Conservation (phyloP, 64 coral and sea anemone genomes). For the Dendronephthya gigantea region DNA sequence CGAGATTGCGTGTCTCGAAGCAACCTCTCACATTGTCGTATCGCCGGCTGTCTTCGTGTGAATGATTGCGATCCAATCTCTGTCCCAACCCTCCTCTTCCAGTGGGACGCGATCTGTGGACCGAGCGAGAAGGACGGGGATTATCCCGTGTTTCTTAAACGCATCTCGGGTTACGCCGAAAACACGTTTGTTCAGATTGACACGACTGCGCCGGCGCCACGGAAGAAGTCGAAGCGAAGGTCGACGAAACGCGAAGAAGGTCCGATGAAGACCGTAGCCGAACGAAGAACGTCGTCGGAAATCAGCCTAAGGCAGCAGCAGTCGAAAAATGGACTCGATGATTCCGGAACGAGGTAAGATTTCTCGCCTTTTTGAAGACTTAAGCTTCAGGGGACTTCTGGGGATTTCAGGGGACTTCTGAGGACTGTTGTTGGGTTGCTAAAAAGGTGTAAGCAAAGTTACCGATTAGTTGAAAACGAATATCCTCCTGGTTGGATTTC, state of each 20-base stretch:
- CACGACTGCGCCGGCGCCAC: slow-evolving; percentile 73
- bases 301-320: neutral
- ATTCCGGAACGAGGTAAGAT: neutral
- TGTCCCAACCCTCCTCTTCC: slow-evolving; percentile 61
- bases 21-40: slow-evolving; percentile 48
- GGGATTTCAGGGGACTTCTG: too few relatives aligned
- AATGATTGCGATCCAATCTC: slow-evolving; percentile 60
- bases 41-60: slow-evolving; percentile 66
- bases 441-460: too few relatives aligned
- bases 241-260: slow-evolving; percentile 45
- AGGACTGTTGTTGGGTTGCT: too few relatives aligned
- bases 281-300: neutral
- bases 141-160: slow-evolving; percentile 52
- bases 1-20: slow-evolving; percentile 53
- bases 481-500: too few relatives aligned
- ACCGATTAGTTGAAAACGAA: too few relatives aligned
- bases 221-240: slow-evolving; percentile 61
- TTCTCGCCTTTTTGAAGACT: neutral
- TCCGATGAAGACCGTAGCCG: slow-evolving; percentile 27
- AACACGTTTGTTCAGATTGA: slow-evolving; percentile 95
- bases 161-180: neutral
- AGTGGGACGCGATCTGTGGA: slow-evolving; percentile 84
- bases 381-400: too few relatives aligned
- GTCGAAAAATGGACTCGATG: neutral
- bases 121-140: slow-evolving; percentile 56